Evolutionary conservation across 1,140 invertebrate species (phyloP).

Genomic region (Drosophila bifasciata): DNA sequence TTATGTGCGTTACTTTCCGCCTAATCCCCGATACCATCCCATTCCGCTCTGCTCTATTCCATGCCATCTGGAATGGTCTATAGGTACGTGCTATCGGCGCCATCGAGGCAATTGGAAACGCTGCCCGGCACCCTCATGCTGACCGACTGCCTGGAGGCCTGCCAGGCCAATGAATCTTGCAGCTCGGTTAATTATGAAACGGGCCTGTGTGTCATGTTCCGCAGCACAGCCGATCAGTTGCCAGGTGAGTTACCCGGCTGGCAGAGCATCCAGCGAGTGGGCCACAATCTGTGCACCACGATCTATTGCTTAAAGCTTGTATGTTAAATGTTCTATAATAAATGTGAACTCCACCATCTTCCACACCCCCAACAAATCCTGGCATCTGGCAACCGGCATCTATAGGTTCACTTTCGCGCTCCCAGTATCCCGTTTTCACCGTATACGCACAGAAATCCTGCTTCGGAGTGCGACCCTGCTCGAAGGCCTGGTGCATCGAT

Average conservation of each 20-base stretch:
- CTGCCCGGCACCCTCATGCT: conserved; percentile 96
- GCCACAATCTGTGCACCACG: conserved; percentile 47
- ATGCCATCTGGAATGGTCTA: conserved; percentile 4
- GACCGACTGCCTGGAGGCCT: conserved; percentile 95
- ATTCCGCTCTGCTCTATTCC: too few species aligned
- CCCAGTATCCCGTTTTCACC: conserved; percentile 97
- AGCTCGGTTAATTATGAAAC: conserved; percentile 97
- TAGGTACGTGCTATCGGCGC: conserved; percentile 90
- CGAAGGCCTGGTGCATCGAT: conserved; percentile 96
- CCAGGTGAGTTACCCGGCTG: conserved; percentile 89
- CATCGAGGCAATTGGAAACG: conserved; percentile 93
- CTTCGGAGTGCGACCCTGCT: conserved; percentile 93
- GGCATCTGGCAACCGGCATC: conserved; percentile 29
- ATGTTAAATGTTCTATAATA: conserved; percentile 50
- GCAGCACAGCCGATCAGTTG: conserved; percentile 93
- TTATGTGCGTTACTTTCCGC: conserved; percentile 68
- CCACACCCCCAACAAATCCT: neutral
- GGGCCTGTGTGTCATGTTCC: conserved; percentile 96
- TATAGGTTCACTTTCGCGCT: conserved; percentile 93
- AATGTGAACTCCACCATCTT: conserved; percentile 23
- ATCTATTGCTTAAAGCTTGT: conserved; percentile 48
- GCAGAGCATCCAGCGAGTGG: conserved; percentile 63
- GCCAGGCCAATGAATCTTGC: conserved; percentile 94
- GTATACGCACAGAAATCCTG: conserved; percentile 98
- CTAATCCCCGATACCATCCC: conserved; percentile 53